These are phyloP conservation scores for Sebastes iracundus DNA, from an alignment of 2,797 vertebrate species.

Conservation along the genomic window DNA sequence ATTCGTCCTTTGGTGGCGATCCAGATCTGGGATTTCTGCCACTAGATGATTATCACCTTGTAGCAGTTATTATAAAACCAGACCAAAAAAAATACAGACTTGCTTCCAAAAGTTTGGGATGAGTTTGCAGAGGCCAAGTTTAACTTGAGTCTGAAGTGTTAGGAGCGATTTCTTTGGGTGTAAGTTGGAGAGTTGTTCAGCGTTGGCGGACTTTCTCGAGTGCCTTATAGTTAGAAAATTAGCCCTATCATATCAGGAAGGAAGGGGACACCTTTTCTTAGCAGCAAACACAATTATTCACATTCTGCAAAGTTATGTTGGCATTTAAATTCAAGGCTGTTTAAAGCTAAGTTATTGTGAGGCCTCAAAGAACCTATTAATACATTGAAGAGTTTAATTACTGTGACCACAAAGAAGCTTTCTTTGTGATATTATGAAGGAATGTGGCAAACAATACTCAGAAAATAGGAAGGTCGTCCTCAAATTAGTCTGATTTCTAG, in stretches of 20 bases:
- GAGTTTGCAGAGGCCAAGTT: slow-evolving; percentile 41
- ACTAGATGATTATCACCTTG: slow-evolving; percentile 66
- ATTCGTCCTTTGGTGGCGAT: slow-evolving; percentile 34
- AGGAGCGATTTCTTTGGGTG: slow-evolving; percentile 32
- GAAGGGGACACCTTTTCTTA: slow-evolving; percentile 28
- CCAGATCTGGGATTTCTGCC: slow-evolving; percentile 68
- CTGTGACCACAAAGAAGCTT: neutral
- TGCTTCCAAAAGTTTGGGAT: slow-evolving; percentile 39
- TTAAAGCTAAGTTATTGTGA: neutral
- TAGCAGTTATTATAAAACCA: slow-evolving; percentile 46
- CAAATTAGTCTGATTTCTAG: neutral
- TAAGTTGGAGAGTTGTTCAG: slow-evolving; percentile 40
- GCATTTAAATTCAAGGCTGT: neutral
- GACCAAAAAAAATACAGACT: neutral
- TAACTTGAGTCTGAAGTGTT: slow-evolving; percentile 43
- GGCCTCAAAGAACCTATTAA: slow-evolving; percentile 11
- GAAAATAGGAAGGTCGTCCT: neutral
- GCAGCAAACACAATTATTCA: slow-evolving; percentile 3
- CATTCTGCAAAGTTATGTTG: slow-evolving; percentile 14
- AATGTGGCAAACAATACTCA: neutral
- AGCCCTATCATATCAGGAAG: slow-evolving; percentile 17
- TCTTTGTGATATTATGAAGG: neutral
- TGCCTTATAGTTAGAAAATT: slow-evolving; percentile 10
- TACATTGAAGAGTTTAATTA: neutral
- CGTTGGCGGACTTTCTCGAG: slow-evolving; percentile 19